Percentiles rank a stretch among this genome's conserved stretches.
phyloP scores from a whole-genome alignment of 2,888 invertebrate species.

The Macaria notata region DNA sequence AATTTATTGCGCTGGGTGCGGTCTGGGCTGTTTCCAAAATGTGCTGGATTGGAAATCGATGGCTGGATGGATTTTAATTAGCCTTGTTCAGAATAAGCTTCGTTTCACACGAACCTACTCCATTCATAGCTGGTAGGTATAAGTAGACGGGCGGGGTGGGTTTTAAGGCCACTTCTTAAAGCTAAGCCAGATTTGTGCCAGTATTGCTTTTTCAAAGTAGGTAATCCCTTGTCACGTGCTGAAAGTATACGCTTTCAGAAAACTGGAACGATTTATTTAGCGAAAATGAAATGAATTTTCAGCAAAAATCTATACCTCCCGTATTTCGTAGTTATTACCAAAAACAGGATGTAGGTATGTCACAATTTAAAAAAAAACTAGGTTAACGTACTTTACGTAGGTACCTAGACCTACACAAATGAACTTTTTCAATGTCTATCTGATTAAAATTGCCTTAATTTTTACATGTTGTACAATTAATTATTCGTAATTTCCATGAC shows the following conservation, averaged over 20 bases:
- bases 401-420: too few species aligned
- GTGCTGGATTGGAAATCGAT: slow-evolving; percentile 33
- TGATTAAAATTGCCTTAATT: too few species aligned
- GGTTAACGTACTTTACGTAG: too few species aligned
- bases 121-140: background rate
- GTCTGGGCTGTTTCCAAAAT: slow-evolving; percentile 31
- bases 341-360: too few species aligned
- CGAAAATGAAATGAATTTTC: too few species aligned
- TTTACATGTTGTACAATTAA: too few species aligned
- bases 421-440: too few species aligned
- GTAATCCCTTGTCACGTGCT: slow-evolving; percentile 2
- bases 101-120: slow-evolving; percentile 9
- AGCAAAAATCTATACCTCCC: too few species aligned
- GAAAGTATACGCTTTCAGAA: slow-evolving; percentile 1
- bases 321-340: too few species aligned
- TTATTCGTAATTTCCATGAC: too few species aligned
- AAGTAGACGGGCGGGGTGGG: slow-evolving; percentile 1
- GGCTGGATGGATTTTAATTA: slow-evolving; percentile 22
- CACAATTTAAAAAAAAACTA: too few species aligned
- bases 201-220: slow-evolving; percentile 23
- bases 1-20: slow-evolving; percentile 35
- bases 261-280: background rate
- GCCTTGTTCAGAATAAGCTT: slow-evolving; percentile 14
- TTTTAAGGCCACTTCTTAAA: background rate
- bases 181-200: slow-evolving; percentile 15